Percentiles rank a stretch among this genome's conserved stretches.
Conservation (phyloP, 2,888 invertebrate genomes). For the Temnothorax rugatulus region DNA sequence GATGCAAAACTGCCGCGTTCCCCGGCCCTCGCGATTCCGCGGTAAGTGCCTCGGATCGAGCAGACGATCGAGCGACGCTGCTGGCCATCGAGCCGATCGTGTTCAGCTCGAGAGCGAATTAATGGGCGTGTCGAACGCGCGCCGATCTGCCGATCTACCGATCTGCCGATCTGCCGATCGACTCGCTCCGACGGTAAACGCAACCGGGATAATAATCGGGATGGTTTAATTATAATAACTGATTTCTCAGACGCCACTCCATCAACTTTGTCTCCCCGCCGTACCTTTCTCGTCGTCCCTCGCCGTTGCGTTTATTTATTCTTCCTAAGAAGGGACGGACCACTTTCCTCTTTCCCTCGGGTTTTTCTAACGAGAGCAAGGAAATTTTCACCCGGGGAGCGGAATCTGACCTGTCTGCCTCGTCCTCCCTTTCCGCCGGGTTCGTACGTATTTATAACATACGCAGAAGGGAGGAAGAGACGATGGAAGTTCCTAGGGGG, state of each 20-base stretch:
- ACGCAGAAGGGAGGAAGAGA: slow-evolving; percentile 33
- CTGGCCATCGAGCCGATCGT: slow-evolving; percentile 54
- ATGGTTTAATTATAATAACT: slow-evolving; percentile 71
- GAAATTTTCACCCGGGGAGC: slow-evolving; percentile 67
- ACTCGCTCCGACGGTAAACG: slow-evolving; percentile 45
- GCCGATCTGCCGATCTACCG: slow-evolving; percentile 28
- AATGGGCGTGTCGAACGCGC: slow-evolving; percentile 57
- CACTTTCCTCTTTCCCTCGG: slow-evolving; percentile 22
- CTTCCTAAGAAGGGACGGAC: not conserved
- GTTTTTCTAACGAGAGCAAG: slow-evolving; percentile 72
- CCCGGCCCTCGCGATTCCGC: slow-evolving; percentile 12
- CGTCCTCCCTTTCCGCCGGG: slow-evolving; percentile 23
- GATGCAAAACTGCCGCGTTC: slow-evolving; percentile 28
- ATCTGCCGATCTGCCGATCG: slow-evolving; percentile 43
- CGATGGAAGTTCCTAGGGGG: slow-evolving; percentile 69
- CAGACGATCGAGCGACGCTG: slow-evolving; percentile 72
- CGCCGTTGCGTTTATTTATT: slow-evolving; percentile 40
- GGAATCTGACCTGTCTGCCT: slow-evolving; percentile 34
- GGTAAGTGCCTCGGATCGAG: slow-evolving; percentile 62
- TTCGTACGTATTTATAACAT: slow-evolving; percentile 56
- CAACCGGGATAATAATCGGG: slow-evolving; percentile 49
- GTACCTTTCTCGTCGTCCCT: slow-evolving; percentile 35
- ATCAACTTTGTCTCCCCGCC: slow-evolving; percentile 44
- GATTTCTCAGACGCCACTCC: slow-evolving; percentile 75
- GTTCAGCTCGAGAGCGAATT: slow-evolving; percentile 51